phyloP scores from a whole-genome alignment of 2,797 vertebrate genomes.

The Pygocentrus nattereri region DNA sequence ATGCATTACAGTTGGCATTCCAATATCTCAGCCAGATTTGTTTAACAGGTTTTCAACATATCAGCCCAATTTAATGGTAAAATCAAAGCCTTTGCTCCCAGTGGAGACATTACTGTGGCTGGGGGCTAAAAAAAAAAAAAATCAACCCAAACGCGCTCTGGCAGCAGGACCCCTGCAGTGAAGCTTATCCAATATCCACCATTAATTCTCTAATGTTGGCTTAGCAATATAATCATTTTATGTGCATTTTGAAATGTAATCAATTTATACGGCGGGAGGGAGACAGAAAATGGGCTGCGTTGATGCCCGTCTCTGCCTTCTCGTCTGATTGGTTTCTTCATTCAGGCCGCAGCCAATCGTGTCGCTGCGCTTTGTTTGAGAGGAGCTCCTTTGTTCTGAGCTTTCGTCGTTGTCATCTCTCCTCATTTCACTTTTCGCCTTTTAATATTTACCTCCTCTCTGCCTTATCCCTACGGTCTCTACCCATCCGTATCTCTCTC shows the following conservation, averaged over 20 bases:
- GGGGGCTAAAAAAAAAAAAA: not conserved
- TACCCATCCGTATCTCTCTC: conserved; percentile 42
- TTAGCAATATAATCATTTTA: conserved; percentile 47
- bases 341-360: conserved; percentile 37
- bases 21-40: not conserved
- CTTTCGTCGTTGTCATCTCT: conserved; percentile 45
- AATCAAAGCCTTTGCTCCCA: not conserved
- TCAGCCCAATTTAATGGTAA: not conserved
- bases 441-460: conserved; percentile 71
- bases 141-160: not conserved
- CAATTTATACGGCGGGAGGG: conserved; percentile 15
- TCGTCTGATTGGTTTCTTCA: not conserved
- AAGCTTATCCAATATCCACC: conserved; percentile 22
- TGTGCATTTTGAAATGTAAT: conserved; percentile 45
- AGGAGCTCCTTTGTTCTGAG: conserved; percentile 47
- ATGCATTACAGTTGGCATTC: not conserved
- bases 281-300: not conserved
- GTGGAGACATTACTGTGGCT: not conserved
- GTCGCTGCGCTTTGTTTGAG: conserved; percentile 19
- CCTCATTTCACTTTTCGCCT: conserved; percentile 59
- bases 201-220: conserved; percentile 25
- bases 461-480: conserved; percentile 47
- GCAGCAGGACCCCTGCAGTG: conserved; percentile 16
- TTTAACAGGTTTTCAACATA: not conserved
- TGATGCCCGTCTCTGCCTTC: not conserved